phyloP scores from a whole-genome alignment of 2,797 vertebrate genomes.

The Sardinella longiceps region DNA sequence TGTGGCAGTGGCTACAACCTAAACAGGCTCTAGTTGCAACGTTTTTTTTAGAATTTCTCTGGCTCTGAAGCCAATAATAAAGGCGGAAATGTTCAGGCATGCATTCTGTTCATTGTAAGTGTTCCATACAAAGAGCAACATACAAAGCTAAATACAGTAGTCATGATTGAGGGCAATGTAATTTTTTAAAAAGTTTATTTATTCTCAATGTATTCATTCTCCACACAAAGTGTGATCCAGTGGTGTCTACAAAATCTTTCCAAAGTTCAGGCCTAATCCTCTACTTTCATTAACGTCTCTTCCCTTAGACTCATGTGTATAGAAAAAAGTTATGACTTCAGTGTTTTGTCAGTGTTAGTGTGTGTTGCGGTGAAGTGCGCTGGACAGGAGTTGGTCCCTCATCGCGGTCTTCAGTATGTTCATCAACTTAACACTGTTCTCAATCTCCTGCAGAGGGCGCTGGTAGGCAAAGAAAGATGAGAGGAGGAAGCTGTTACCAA shows the following conservation, averaged over 20 bases:
- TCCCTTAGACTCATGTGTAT: neutral
- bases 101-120: no score
- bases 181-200: neutral
- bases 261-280: no score
- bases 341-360: neutral
- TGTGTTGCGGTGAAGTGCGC: neutral
- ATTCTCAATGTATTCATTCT: neutral
- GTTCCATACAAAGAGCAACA: neutral
- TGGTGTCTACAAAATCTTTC: neutral
- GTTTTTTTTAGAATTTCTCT: no score
- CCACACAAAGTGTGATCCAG: neutral
- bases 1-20: no score
- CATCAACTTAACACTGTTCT: slow-evolving; percentile 56
- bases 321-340: neutral
- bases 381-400: slow-evolving; percentile 58
- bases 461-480: slow-evolving; percentile 49
- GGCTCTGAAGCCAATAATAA: no score
- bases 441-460: slow-evolving; percentile 64
- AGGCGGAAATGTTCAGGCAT: no score
- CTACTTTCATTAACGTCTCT: neutral
- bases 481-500: neutral
- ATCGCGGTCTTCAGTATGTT: slow-evolving; percentile 64
- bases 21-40: no score
- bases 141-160: neutral
- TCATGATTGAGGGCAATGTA: neutral